Evolutionary conservation across 2,113 vertebrate species (phyloP).

Genomic region (Gallinago undulata): DNA sequence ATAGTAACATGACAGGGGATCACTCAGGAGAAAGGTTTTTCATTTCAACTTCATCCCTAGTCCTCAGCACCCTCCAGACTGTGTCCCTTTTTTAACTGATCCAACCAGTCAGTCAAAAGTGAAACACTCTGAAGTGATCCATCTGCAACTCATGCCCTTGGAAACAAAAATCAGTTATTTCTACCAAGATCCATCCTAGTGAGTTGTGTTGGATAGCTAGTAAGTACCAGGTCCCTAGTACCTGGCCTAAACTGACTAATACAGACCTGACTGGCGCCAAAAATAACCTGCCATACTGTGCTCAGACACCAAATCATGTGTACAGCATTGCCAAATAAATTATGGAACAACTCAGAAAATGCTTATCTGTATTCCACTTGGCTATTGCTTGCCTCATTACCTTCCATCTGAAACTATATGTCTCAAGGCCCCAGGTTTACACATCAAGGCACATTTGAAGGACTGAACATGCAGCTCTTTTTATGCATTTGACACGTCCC

Average conservation of each 20-base stretch:
- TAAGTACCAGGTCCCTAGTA: background rate
- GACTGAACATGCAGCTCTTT: background rate
- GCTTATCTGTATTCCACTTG: background rate
- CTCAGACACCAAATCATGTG: background rate
- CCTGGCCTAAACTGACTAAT: background rate
- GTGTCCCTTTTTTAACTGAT: background rate
- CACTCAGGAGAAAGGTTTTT: background rate
- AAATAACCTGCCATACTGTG: background rate
- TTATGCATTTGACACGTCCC: background rate
- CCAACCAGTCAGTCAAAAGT: background rate
- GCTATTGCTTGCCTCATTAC: background rate
- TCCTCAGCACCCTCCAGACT: background rate
- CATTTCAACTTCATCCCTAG: background rate
- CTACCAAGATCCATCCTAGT: background rate
- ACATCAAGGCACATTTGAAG: background rate
- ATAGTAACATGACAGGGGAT: fast-evolving
- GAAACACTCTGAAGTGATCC: background rate
- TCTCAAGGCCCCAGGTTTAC: background rate
- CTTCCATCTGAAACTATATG: background rate
- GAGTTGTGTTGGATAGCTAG: background rate
- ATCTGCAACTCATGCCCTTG: background rate
- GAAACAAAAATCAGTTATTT: background rate
- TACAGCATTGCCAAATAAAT: background rate
- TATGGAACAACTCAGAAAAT: background rate
- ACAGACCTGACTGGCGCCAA: too few relatives aligned